Evolutionary conservation across 64 coral and sea anemone species (phyloP).

Genomic region (Stylophora pistillata): DNA sequence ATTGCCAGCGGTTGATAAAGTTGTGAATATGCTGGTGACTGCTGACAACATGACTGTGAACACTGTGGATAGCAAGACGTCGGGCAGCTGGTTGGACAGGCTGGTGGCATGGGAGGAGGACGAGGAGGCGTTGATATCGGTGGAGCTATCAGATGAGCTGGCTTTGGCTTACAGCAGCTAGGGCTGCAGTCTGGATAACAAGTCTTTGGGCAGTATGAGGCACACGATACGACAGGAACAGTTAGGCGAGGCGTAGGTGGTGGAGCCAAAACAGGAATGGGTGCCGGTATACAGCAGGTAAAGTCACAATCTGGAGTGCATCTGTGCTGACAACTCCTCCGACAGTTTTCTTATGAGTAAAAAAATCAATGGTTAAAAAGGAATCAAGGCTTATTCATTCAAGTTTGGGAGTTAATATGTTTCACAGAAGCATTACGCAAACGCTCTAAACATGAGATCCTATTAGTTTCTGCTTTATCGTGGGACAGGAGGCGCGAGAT

Average conservation of each 20-base stretch:
- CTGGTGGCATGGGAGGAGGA: slow-evolving; percentile 62
- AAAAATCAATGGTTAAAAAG: neutral
- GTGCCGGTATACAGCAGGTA: slow-evolving; percentile 59
- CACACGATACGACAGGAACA: slow-evolving; percentile 50
- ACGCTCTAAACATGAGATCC: too few species aligned
- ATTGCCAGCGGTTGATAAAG: neutral
- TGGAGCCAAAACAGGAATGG: neutral
- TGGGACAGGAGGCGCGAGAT: too few species aligned
- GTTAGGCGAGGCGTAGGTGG: neutral
- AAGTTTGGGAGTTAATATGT: too few species aligned
- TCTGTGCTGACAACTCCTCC: slow-evolving; percentile 47
- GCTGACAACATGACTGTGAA: slow-evolving; percentile 64
- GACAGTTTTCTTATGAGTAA: slow-evolving; percentile 51
- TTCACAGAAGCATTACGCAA: too few species aligned
- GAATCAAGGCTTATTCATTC: neutral
- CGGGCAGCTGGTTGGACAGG: slow-evolving; percentile 70
- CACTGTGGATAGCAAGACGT: slow-evolving; percentile 74
- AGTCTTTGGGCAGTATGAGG: slow-evolving; percentile 85
- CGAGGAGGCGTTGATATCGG: slow-evolving; percentile 55
- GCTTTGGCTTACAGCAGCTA: slow-evolving; percentile 75
- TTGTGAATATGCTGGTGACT: neutral
- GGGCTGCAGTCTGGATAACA: slow-evolving; percentile 74
- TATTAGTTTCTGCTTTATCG: too few species aligned
- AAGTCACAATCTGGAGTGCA: slow-evolving; percentile 87
- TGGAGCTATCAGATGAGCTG: slow-evolving; percentile 55